These are phyloP conservation scores for Stenichneumon culpator DNA, from an alignment of 2,888 invertebrate species.

Conservation along the genomic window DNA sequence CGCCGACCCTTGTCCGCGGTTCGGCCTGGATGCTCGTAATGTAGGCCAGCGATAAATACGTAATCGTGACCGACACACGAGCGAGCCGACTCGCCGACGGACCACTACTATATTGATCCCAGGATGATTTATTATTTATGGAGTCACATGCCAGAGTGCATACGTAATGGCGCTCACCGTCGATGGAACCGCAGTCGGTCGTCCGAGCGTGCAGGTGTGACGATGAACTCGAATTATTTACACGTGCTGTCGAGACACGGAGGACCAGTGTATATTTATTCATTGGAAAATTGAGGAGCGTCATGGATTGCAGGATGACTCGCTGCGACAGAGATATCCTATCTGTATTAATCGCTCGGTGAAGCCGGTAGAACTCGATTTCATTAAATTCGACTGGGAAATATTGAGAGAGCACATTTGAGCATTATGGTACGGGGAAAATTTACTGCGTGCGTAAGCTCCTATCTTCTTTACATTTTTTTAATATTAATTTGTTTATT, in stretches of 20 bases:
- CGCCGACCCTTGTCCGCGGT: slow-evolving; percentile 8
- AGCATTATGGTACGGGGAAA: too few relatives aligned
- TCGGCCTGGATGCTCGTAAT: slow-evolving; percentile 66
- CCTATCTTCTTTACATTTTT: too few relatives aligned
- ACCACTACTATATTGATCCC: slow-evolving; percentile 79
- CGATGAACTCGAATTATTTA: slow-evolving; percentile 2
- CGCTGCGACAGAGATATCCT: too few relatives aligned
- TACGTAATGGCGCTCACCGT: not conserved
- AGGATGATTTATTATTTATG: slow-evolving; percentile 80
- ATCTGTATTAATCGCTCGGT: too few relatives aligned
- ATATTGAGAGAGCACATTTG: too few relatives aligned
- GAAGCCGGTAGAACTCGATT: too few relatives aligned
- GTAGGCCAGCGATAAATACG: slow-evolving; percentile 74
- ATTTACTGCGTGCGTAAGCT: too few relatives aligned
- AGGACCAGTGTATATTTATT: not conserved
- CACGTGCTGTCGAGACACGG: not conserved
- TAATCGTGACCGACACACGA: slow-evolving; percentile 66
- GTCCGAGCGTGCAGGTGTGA: not conserved
- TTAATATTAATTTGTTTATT: too few relatives aligned
- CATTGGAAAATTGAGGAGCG: not conserved
- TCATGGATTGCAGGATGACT: not conserved
- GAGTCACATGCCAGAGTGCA: slow-evolving; percentile 65
- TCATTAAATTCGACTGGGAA: too few relatives aligned
- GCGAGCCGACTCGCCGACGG: slow-evolving; percentile 69
- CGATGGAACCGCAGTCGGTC: not conserved